Percentiles rank a stretch among this genome's conserved stretches.
Evolutionary conservation across 53 echinoderm and acorn worm genomes (phyloP).

Genomic region (Hippasteria phrygiana): DNA sequence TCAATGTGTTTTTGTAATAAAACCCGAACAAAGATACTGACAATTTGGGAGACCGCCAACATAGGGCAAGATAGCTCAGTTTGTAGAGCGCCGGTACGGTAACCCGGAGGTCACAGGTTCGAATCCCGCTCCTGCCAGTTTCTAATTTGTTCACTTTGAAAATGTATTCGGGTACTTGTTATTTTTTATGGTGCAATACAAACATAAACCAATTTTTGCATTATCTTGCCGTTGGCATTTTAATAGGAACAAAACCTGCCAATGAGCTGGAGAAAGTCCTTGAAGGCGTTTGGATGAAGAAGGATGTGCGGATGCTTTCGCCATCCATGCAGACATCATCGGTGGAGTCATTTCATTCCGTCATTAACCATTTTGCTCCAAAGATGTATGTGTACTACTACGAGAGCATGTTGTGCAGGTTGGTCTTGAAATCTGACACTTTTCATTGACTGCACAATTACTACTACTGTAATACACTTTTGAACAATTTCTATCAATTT

Average conservation of each 20-base stretch:
- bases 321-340: slow-evolving; percentile 39
- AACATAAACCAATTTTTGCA: too few relatives aligned
- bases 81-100: too few relatives aligned
- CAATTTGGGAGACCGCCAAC: too few relatives aligned
- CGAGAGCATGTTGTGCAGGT: slow-evolving; percentile 31
- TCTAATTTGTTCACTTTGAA: too few relatives aligned
- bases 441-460: background rate
- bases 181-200: too few relatives aligned
- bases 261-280: background rate
- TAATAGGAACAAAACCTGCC: background rate
- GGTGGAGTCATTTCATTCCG: slow-evolving; percentile 24
- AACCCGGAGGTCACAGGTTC: too few relatives aligned
- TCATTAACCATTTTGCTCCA: slow-evolving; percentile 25
- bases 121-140: background rate
- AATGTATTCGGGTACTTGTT: too few relatives aligned
- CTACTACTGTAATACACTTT: background rate
- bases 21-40: too few relatives aligned
- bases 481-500: too few relatives aligned
- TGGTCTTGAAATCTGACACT: too few relatives aligned
- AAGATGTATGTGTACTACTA: slow-evolving; percentile 29
- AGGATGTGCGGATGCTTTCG: slow-evolving; percentile 12
- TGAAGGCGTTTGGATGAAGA: background rate
- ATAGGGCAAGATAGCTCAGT: too few relatives aligned
- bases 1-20: background rate
- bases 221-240: too few relatives aligned